Evolutionary conservation across 2,888 invertebrate species (phyloP).

Genomic region (Sepioteuthis lessoniana): DNA sequence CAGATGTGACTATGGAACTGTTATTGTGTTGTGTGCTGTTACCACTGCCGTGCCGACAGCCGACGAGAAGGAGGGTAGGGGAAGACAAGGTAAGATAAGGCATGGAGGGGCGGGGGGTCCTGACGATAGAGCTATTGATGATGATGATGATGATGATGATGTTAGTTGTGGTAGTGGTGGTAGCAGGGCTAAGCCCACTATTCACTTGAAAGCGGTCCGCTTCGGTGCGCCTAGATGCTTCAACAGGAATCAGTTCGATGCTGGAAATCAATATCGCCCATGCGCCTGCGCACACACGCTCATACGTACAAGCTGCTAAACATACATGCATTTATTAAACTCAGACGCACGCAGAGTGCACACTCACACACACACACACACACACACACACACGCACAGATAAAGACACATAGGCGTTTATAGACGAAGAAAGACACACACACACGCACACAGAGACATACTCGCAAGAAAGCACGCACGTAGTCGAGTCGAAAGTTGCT

Average conservation of each 20-base stretch:
- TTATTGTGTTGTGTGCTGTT: not conserved
- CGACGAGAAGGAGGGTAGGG: not conserved
- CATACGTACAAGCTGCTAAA: too few species aligned
- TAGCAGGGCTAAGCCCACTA: constrained; percentile 6
- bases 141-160: not conserved
- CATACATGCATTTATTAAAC: too few species aligned
- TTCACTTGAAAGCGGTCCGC: not conserved
- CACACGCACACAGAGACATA: too few species aligned
- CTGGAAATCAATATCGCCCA: not conserved
- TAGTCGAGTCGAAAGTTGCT: too few species aligned
- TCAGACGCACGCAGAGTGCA: too few species aligned
- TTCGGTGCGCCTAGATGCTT: not conserved
- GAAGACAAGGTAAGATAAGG: too few species aligned
- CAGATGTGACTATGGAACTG: not conserved
- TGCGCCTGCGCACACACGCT: not conserved
- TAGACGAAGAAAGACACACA: too few species aligned
- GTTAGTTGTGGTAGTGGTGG: not conserved
- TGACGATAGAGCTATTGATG: too few species aligned
- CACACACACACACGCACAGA: too few species aligned
- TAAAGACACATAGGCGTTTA: too few species aligned
- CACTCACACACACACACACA: not conserved
- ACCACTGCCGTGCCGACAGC: not conserved
- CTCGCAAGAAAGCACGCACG: too few species aligned
- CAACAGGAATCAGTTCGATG: not conserved
- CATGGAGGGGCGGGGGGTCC: too few species aligned